Evolutionary conservation across 2,888 invertebrate genomes (phyloP).

Genomic region (Sarcophaga variegata): DNA sequence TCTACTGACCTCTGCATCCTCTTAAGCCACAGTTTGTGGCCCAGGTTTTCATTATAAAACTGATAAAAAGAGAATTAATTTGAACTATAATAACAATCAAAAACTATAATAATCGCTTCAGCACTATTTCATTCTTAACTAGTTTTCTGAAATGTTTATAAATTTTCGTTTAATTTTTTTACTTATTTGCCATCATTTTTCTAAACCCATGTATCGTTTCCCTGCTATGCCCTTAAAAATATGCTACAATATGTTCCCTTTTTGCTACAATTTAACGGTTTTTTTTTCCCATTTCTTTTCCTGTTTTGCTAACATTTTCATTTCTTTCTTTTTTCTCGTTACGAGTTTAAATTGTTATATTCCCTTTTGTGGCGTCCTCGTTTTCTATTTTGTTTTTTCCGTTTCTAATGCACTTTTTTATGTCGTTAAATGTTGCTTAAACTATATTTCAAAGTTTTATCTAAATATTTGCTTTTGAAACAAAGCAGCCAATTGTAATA

Average conservation of each 20-base stretch:
- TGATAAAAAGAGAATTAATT: no score
- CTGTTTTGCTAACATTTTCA: slow-evolving; percentile 27
- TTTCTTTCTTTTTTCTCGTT: neutral
- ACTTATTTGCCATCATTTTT: neutral
- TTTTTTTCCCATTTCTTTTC: neutral
- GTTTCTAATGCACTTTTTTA: neutral
- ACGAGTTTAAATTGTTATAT: slow-evolving; percentile 57
- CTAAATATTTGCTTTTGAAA: slow-evolving; percentile 65
- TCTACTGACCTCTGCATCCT: no score
- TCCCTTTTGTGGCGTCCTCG: slow-evolving; percentile 50
- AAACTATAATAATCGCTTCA: no score
- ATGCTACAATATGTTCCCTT: neutral
- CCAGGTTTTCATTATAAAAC: no score
- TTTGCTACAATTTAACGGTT: neutral
- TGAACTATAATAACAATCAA: no score
- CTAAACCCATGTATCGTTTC: neutral
- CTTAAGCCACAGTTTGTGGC: no score
- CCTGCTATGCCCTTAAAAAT: slow-evolving; percentile 17
- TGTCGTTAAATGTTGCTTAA: slow-evolving; percentile 40
- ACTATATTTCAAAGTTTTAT: slow-evolving; percentile 65
- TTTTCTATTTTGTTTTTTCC: slow-evolving; percentile 30
- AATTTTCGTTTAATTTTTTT: neutral
- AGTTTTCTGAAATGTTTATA: neutral
- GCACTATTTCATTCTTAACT: neutral
- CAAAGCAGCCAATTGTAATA: slow-evolving; percentile 67